A percentile compares a stretch with the other conserved stretches of the same genome.
phyloP scores from a whole-genome alignment of 2,113 vertebrate genomes.

The Caranx ignobilis region DNA sequence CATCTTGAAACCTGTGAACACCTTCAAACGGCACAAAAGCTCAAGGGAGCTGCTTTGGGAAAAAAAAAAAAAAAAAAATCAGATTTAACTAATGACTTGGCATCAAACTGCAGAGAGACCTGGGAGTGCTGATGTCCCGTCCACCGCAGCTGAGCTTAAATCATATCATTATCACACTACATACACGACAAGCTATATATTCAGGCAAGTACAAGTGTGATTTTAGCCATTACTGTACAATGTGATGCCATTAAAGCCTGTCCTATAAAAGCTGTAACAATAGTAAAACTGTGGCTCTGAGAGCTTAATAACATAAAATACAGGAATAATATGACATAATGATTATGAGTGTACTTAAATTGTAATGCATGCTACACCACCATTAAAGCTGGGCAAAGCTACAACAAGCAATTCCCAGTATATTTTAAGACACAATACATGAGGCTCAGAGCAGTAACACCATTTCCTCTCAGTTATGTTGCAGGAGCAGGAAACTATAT shows the following conservation, averaged over 20 bases:
- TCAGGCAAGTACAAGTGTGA: no score
- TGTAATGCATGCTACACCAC: neutral
- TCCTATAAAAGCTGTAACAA: neutral
- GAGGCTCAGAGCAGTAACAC: neutral
- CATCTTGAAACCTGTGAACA: conserved; percentile 6
- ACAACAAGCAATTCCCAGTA: neutral
- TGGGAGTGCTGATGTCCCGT: neutral
- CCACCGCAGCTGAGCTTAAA: neutral
- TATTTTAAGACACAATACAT: neutral
- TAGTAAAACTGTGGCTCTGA: neutral
- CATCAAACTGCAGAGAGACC: neutral
- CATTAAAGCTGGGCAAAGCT: neutral
- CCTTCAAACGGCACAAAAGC: conserved; percentile 18
- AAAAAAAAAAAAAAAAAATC: conserved; percentile 4
- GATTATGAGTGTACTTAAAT: neutral
- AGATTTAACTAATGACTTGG: conserved; percentile 17
- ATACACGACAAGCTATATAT: no score
- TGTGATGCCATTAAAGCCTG: neutral
- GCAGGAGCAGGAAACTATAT: neutral
- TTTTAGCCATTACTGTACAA: neutral
- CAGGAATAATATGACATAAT: neutral
- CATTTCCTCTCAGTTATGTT: neutral
- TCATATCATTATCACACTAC: no score
- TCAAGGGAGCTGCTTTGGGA: conserved; percentile 18
- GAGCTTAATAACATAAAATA: neutral